These are phyloP conservation scores for Heterodera carotae DNA, from an alignment of 1,140 invertebrate genomes.

Conservation along the genomic window DNA sequence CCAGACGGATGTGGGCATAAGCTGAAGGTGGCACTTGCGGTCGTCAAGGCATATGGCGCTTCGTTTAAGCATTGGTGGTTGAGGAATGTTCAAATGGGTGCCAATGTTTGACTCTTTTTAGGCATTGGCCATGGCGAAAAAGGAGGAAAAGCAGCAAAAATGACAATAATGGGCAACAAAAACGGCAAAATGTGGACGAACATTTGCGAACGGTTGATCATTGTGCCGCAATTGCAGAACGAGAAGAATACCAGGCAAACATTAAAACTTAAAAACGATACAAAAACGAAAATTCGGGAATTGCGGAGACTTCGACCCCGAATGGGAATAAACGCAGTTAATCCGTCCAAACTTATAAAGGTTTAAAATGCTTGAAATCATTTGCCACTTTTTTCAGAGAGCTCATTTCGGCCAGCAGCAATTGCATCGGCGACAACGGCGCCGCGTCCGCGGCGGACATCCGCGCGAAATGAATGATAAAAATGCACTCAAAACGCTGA, in stretches of 20 bases:
- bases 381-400: not conserved
- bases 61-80: not conserved
- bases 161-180: not conserved
- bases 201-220: not conserved
- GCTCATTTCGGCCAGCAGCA: not conserved
- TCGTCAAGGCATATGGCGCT: not conserved
- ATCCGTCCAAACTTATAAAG: too few species aligned
- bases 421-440: not conserved
- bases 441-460: not conserved
- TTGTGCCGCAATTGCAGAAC: not conserved
- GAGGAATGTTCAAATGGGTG: not conserved
- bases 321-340: too few species aligned
- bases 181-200: not conserved
- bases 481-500: not conserved
- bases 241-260: not conserved
- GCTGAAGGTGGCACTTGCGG: not conserved
- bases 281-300: not conserved
- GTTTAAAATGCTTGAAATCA: too few species aligned
- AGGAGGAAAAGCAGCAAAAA: not conserved
- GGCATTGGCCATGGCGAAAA: slow-evolving; percentile 1
- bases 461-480: not conserved
- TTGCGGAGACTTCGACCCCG: too few species aligned
- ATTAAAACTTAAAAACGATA: not conserved
- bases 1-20: not conserved
- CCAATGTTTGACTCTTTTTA: not conserved